Base-by-base conservation (phyloP, 92 coral and sea anemone species). In the Ricordea florida region DNA sequence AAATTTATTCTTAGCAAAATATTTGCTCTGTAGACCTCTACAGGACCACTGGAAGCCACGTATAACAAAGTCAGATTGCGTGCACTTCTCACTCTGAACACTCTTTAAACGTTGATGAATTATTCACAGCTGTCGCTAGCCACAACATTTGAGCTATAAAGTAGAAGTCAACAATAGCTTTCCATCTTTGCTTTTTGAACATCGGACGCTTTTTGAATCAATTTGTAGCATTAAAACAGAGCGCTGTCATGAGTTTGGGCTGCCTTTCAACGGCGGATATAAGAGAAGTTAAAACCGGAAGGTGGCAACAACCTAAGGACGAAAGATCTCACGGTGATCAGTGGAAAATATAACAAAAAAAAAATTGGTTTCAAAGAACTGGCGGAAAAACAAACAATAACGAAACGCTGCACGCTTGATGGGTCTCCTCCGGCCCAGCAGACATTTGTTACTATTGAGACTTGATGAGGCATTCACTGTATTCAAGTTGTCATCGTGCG, bases 401-500 rank as follows among this genome's bases (percentile, higher is more conserved):
- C 37, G 31, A 56, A 70, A 55, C 33, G 9, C 21, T 6, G 10
- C 30, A 27, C 36, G 30, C 35, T 57, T 67, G 56, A 70, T 55
- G 66, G 77, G 40, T 23, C 42, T 53, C 56, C 60, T 40, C 30
- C 31, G 35, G 41, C 20, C 64, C 23, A 70, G 40, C 65, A 63
- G 66, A 55, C 77, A 70, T 61, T 52, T 52, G 55, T 62, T 9
- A 23, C 62, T 56, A 70, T 70, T 70, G 77, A 70, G 77, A 70
- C 40, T 56, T 53, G 66, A 70, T 70, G 77, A 53, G 32, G n/a
- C n/a, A n/a, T n/a, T n/a, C n/a, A n/a, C n/a, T 53, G 77, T 38
- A 53, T 70, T 70, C 65, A 70, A 55, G 40, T 55, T 70, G 77
- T 53, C 77, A 70, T 53, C 77, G 56, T 70, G 77, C 52, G 64